Base-by-base conservation (phyloP, 2,797 vertebrate genomes). In the Coranthus polyacanthus region DNA sequence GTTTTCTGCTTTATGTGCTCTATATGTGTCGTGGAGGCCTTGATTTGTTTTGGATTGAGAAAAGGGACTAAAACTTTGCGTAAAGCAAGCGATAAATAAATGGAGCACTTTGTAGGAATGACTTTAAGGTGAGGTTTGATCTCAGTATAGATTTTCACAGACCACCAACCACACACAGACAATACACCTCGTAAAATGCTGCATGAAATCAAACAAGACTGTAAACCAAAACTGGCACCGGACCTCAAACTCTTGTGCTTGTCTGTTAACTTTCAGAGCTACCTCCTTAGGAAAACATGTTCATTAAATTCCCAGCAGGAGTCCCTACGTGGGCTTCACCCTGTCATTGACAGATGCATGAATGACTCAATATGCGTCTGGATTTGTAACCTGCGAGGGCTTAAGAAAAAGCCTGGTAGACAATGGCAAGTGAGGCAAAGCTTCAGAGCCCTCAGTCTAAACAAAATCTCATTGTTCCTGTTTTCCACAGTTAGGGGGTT, bases 391-490 rank as follows among this genome's bases (percentile, higher is more conserved):
- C 86, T 87, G 79, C 24, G 4, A 80, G 68, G 70, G 75, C 69
- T 88, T 79, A 78, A 81, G 65, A 76, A 83, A 84, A 85, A 61
- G 55, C 74, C 49, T 3, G 11, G 53, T 66, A 84, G 83, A 92
- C 88, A 90, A 91, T 83, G 50, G 80, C 76, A 78, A 75, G 73
- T 55, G 62, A 82, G 83, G 82, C 84, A 81, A 85, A 88, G 85
- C 83, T 67, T 67, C 69, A 62, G 49, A 82, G 86, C 83, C 79
- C 78, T 83, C 86, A 82, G 72, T 87, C 86, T 62, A 91, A 90
- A 91, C 85, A 90, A 89, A 88, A 92, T 90, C 71, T 75, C 84
- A 90, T 91, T 91, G 89, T 92, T 88, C 91, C 85, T 87, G 83
- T 93, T 88, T 84, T 89, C 78, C 83, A 87, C 76, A 90, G 92